These are phyloP conservation scores for Aphis gossypii DNA, from an alignment of 1,140 invertebrate species.

Conservation along the genomic window DNA sequence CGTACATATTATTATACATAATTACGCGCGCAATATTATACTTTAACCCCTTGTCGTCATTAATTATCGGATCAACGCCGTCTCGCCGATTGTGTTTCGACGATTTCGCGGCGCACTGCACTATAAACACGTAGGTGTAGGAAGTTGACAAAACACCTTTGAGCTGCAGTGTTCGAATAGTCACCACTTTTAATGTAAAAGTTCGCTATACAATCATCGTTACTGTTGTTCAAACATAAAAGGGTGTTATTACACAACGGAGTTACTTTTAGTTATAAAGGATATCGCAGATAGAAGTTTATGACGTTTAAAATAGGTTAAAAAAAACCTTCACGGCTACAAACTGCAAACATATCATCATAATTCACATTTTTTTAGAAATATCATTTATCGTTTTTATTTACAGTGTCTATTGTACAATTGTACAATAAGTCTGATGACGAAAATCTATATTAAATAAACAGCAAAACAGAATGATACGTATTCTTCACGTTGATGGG, in stretches of 20 bases:
- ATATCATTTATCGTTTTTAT: background rate
- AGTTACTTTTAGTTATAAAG: background rate
- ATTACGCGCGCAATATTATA: slow-evolving; percentile 1
- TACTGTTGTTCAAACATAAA: background rate
- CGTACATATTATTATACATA: background rate
- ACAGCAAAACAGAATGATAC: background rate
- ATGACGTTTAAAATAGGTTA: background rate
- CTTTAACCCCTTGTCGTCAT: slow-evolving; percentile 6
- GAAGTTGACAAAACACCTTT: background rate
- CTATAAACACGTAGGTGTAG: background rate
- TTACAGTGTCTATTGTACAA: too few species aligned
- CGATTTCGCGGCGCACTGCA: background rate
- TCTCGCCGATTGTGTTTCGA: background rate
- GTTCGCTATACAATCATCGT: background rate
- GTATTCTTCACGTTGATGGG: background rate
- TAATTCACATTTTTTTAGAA: background rate
- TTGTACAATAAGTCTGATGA: too few species aligned
- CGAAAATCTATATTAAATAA: too few species aligned
- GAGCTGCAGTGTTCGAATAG: background rate
- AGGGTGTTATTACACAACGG: background rate
- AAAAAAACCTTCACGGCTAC: background rate
- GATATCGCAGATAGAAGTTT: background rate
- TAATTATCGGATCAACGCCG: slow-evolving; percentile 7
- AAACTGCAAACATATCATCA: background rate
- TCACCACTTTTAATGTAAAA: background rate